Percentiles rank a stretch among this genome's conserved stretches.
Evolutionary conservation across 2,888 invertebrate species (phyloP).

Genomic region (Cataglyphis altisquamis): DNA sequence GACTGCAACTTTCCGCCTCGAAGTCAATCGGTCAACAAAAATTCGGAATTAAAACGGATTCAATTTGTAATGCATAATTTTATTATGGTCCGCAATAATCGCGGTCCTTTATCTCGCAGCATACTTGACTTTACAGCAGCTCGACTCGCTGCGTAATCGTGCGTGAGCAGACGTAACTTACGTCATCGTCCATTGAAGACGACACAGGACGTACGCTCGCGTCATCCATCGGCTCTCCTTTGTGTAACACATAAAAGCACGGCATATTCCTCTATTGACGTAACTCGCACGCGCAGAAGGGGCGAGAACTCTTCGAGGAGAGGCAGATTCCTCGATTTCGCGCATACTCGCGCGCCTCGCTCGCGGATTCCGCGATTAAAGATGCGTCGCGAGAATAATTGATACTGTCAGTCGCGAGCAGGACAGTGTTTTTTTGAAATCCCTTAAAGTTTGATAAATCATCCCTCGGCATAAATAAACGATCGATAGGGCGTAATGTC

Average conservation of each 20-base stretch:
- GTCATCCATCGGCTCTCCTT: conserved; percentile 43
- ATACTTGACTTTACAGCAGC: conserved; percentile 40
- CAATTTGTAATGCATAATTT: neutral
- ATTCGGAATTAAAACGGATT: neutral
- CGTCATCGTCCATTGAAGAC: conserved; percentile 55
- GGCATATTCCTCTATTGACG: conserved; percentile 47
- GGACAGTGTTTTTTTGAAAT: conserved; percentile 19
- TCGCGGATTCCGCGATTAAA: conserved; percentile 42
- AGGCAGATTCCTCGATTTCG: conserved; percentile 41
- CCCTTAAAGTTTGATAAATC: conserved; percentile 68
- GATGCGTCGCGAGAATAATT: conserved; percentile 38
- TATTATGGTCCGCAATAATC: neutral
- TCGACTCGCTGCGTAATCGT: conserved; percentile 45
- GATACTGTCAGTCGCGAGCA: neutral
- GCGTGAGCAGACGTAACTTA: conserved; percentile 55
- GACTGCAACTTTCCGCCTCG: neutral
- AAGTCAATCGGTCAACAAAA: neutral
- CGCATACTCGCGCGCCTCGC: conserved; percentile 53
- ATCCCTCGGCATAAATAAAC: conserved; percentile 73
- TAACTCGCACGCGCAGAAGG: conserved; percentile 3
- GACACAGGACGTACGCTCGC: conserved; percentile 39
- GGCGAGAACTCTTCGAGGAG: neutral
- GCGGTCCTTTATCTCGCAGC: neutral
- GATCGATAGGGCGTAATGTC: conserved; percentile 75
- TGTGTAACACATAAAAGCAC: conserved; percentile 25